Evolutionary conservation across 2,113 vertebrate genomes (phyloP), one percentile per base, ranked within the genome.

Genomic region (Buteo buteo): DNA sequence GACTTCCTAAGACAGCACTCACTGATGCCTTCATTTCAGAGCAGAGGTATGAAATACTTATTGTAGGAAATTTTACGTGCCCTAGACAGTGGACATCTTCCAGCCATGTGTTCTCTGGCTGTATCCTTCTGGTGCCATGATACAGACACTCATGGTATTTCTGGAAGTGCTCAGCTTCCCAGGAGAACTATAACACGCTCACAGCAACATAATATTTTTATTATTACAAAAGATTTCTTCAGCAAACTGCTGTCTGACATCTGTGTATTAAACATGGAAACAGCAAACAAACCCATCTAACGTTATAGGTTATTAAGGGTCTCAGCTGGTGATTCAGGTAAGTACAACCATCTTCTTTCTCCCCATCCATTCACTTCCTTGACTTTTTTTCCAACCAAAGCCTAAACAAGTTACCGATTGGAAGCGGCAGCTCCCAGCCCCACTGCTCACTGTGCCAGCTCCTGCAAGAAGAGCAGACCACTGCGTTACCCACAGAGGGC

Each of bases 221-320:
- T 96, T 97, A 89, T 95, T 97, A 95, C 76, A 95, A 95, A 95
- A 95, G 52, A 67, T 89, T 92, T 97, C 52, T 90, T 86, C 94
- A 96, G 92, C 92, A 97, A 97, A 97, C 82, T 73, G 95, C 96
- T 91, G 70, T 81, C 86, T 94, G 90, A 93, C 83, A 84, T 59
- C 45, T 88, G 1, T 49, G 88, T 94, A 95, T 95, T 93, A 96
- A 96, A 96, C 89, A 94, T 47, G 78, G 89, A 62, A 96, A 93
- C 82, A 91, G 78, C 94, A 94, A 88, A 92, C 90, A 66, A 93
- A 76, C 65, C 82, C 91, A 90, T 21, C 58, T 69, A 73, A 91
- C 0, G 0, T 58, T 77, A 80, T 5, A 95, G 58, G 66, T 85
- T 72, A 88, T 88, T 88, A 64, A 92, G 96, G 67, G 89, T 96